Percentiles rank a stretch among this genome's conserved stretches.
Conservation (phyloP, 2,888 invertebrate genomes). For the Molorchus minor region DNA sequence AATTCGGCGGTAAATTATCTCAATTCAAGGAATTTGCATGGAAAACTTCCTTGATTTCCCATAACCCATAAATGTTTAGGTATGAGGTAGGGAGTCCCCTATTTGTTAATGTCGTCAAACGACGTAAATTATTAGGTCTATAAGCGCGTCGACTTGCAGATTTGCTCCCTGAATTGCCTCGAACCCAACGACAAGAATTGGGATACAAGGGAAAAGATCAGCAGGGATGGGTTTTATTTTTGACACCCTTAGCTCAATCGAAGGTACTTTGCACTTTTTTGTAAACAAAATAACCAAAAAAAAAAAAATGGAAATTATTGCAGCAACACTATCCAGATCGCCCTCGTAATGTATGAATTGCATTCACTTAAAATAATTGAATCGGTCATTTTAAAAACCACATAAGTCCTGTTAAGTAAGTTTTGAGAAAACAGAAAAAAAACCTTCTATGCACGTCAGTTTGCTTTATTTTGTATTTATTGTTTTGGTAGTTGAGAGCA, state of each 20-base stretch:
- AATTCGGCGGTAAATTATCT: conserved; percentile 24
- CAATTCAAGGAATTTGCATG: conserved; percentile 24
- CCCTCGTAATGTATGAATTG: no score
- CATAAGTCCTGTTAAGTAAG: no score
- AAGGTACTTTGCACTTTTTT: background rate
- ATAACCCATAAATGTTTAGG: conserved; percentile 51
- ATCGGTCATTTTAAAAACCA: no score
- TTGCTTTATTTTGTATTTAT: no score
- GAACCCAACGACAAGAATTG: conserved; percentile 8
- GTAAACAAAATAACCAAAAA: no score
- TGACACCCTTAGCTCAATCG: background rate
- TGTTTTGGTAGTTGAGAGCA: no score
- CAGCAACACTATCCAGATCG: no score
- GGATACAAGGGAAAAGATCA: background rate
- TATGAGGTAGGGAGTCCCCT: conserved; percentile 35
- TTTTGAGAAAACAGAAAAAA: no score
- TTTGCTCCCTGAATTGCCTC: conserved; percentile 23
- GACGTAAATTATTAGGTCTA: conserved; percentile 44
- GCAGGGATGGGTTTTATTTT: background rate
- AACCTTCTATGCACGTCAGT: no score
- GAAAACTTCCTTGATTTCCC: conserved; percentile 42
- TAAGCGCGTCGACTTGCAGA: conserved; percentile 35
- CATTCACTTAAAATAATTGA: no score
- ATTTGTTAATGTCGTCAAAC: conserved; percentile 43
- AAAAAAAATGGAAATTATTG: no score